Conservation (phyloP, 2,113 vertebrate species). For the Daphoenositta chrysoptera region DNA sequence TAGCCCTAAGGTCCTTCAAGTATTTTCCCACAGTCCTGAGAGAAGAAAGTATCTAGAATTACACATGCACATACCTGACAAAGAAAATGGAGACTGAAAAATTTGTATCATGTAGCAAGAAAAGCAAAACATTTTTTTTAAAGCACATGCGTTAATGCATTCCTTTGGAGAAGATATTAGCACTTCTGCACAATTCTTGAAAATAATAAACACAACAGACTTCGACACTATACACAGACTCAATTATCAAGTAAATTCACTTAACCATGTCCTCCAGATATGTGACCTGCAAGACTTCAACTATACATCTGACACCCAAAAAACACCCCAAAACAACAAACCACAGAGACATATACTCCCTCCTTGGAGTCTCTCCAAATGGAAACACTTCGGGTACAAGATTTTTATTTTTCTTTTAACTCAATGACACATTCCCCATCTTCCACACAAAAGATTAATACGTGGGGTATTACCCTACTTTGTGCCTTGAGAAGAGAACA, state of each 20-base stretch:
- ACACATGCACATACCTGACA: background rate
- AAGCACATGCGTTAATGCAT: background rate
- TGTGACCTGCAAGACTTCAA: background rate
- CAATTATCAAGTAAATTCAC: background rate
- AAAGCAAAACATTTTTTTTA: background rate
- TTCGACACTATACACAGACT: background rate
- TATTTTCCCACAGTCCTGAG: background rate
- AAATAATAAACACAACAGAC: background rate
- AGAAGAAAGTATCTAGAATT: background rate
- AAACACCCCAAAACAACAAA: background rate
- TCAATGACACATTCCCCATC: background rate
- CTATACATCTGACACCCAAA: background rate
- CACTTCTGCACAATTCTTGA: background rate
- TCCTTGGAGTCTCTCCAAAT: background rate
- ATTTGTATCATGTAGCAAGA: background rate
- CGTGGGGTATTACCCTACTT: background rate
- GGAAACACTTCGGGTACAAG: background rate
- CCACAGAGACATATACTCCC: background rate
- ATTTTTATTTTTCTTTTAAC: background rate
- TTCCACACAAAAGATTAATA: background rate
- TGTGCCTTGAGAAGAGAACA: background rate
- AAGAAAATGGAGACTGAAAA: background rate
- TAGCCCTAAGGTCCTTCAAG: background rate
- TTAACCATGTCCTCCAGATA: background rate
- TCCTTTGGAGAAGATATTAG: background rate